Base-by-base conservation (phyloP, 2,797 vertebrate species). In the Poeciliopsis gracilis region DNA sequence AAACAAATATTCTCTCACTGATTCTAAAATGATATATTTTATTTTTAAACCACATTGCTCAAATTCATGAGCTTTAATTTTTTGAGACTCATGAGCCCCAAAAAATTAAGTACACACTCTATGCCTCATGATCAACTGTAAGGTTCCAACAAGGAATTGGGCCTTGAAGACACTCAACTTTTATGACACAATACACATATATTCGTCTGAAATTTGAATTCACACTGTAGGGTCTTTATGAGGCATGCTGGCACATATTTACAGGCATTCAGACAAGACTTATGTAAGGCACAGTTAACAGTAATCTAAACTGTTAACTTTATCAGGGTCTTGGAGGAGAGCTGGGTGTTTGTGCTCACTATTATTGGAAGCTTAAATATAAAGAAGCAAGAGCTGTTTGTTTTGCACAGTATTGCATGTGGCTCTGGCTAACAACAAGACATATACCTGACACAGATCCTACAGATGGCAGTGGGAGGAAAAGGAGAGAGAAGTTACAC, bases 361-460 rank as follows among this genome's bases (percentile, higher is more conserved):
- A 45, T 9, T 15, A 3, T 45, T 45, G 25, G 25, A 70, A 70
- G 25, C 25, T 28, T 15, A 45, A n/a, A 45, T 45, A 70, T 70
- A 28, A 45, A 70, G 67, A 70, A 70, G 25, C 67, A 11, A n/a
- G 41, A 70, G 41, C 1, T n/a, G 41, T 38, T 33, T 1, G 6
- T 9, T 36, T 43, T 13, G 36, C 28, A 77, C 36, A 45, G 45
- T 25, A 53, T 43, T 66, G 47, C 23, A 76, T 83, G 70, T 73
- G 36, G 77, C 59, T 70, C n/a, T 70, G 43, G 33, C 76, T 80
- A 15, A 79, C 80, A 72, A 78, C 82, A 86, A 85, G 78, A 75
- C 59, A 30, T 51, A 88, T 97, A 98, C 97, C 97, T 97, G 95
- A 97, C 93, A 97, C 97, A 98, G 95, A 98, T 97, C 97, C 97